phyloP scores from a whole-genome alignment of 2,113 vertebrate species.

The Chauna torquata region DNA sequence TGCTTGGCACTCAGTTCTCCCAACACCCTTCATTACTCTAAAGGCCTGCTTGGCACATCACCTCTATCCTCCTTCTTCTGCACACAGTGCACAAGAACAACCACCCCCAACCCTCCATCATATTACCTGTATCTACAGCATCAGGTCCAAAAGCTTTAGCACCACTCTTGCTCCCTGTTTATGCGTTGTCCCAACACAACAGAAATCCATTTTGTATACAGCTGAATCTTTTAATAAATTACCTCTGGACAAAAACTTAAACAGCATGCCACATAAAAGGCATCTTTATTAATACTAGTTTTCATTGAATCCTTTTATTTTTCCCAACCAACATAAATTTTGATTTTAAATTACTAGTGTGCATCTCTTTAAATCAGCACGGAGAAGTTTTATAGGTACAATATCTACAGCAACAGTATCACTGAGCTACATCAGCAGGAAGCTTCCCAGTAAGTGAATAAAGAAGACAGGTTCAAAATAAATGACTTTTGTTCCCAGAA shows the following conservation, averaged over 20 bases:
- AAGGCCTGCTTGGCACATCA: background rate
- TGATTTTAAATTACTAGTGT: conserved; percentile 24
- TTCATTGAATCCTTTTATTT: conserved; percentile 13
- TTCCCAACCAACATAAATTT: background rate
- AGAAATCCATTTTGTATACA: background rate
- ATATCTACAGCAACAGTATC: conserved; percentile 6
- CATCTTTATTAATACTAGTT: conserved; percentile 24
- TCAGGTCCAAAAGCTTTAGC: background rate
- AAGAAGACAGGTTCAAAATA: conserved; percentile 14
- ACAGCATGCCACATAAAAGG: background rate
- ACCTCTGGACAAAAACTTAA: background rate
- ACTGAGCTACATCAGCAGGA: conserved; percentile 25
- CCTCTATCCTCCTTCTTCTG: background rate
- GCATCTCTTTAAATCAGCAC: background rate
- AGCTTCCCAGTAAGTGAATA: conserved; percentile 32
- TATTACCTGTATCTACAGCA: background rate
- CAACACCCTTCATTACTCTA: rapidly evolving
- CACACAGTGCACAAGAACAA: background rate
- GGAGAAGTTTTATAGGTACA: conserved; percentile 22
- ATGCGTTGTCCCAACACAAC: background rate
- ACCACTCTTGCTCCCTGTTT: background rate
- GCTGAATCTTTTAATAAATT: background rate
- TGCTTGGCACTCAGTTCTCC: background rate
- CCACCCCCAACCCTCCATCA: too few species aligned
- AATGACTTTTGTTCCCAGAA: conserved; percentile 33